phyloP scores from a whole-genome alignment of 30 jellyfish, hydroid and myxozoan genomes.

The Chironex yamaguchii region DNA sequence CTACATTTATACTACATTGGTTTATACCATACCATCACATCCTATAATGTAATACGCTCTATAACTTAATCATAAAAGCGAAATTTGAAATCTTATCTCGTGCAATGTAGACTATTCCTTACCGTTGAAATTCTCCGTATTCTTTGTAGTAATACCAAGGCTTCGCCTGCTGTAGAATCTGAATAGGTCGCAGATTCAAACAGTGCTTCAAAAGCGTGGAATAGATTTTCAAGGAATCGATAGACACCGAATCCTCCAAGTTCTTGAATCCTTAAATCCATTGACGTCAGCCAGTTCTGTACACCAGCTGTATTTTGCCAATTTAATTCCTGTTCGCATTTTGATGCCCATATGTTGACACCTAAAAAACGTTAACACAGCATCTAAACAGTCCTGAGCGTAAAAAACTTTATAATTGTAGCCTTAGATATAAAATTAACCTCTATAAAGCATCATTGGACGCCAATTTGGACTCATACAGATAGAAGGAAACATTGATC shows the following conservation, averaged over 20 bases:
- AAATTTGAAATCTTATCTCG: no score
- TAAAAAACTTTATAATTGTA: no score
- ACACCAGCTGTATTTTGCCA: conserved; percentile 98
- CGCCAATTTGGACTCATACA: no score
- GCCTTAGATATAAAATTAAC: no score
- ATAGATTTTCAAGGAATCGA: conserved; percentile 91
- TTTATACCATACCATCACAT: no score
- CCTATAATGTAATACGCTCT: no score
- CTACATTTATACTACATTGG: no score
- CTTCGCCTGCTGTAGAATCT: conserved; percentile 88
- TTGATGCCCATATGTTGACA: conserved; percentile 95
- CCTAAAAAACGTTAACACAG: no score
- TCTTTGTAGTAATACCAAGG: conserved; percentile 81
- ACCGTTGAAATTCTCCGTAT: conserved; percentile 88
- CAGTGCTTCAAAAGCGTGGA: conserved; percentile 98
- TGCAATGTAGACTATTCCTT: conserved; percentile 7
- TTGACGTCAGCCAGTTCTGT: conserved; percentile 93
- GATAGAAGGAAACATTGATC: no score
- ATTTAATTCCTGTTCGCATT: conserved; percentile 93
- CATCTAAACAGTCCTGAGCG: no score
- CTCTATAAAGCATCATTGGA: no score
- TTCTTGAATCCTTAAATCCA: conserved; percentile 98
- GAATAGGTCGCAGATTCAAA: conserved; percentile 94
- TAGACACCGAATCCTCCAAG: conserved; percentile 98
- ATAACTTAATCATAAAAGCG: no score